Evolutionary conservation across 2,888 invertebrate genomes (phyloP), one percentile per base, ranked within the genome.

Genomic region (Macrosoma leucophasiata): DNA sequence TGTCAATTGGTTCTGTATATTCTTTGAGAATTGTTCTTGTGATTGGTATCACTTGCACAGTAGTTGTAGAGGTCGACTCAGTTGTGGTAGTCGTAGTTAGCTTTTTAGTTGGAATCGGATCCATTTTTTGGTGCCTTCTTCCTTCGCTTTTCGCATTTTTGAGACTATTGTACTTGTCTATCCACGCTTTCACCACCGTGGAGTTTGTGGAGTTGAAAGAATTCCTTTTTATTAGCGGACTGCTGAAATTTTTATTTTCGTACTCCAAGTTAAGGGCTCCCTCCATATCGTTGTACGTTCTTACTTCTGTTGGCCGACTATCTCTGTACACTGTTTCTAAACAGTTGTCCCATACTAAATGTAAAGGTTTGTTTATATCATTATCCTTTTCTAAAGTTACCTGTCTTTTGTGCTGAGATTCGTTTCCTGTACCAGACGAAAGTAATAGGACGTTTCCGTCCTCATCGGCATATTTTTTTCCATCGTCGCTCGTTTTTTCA

Each of bases 331-430:
- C 55, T 3, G 65, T 65, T 52, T 78, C 76, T 29, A 70, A 50
- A 46, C 82, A 84, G 38, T 71, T 70, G 30, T 81, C 73, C 76
- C 73, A 77, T 35, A 75, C 58, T 36, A 82, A 57, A 41, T 63
- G 58, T 32, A 63, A 48, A n/a, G 72, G 43, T 37, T 62, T 50
- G 13, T 52, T 50, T 17, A 39, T 39, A 19, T 39, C 39, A 34
- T 50, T 43, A 39, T 40, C 29, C 39, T 45, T 33, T 34, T 39
- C 31, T 4, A 36, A 32, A 24, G 8, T 24, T 39, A 11, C 27
- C 39, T 29, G 44, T 33, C 41, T 52, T 46, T 38, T 38, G 41
- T 41, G 31, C 40, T 14, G 21, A 26, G 14, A 13, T 3, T 13
- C n/a, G 23, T 42, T 62, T 58, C 39, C 37, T 46, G 58, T 44